Percentiles rank a stretch among this genome's conserved stretches.
Evolutionary conservation across 2,113 vertebrate species (phyloP).

Genomic region (Phodopus roborovskii): DNA sequence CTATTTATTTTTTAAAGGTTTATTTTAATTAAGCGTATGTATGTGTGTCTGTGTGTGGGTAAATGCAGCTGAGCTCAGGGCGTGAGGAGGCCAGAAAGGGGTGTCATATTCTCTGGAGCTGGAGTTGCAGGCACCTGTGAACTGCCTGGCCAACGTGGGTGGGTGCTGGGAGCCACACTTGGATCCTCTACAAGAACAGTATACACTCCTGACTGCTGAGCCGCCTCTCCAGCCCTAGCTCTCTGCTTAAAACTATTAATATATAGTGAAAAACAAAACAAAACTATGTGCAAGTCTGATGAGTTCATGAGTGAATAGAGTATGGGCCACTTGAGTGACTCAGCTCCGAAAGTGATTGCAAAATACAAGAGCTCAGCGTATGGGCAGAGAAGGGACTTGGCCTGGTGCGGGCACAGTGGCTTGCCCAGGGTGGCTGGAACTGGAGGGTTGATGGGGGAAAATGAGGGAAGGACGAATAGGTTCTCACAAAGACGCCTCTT

Average conservation of each 20-base stretch:
- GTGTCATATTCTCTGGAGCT: background rate
- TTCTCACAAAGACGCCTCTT: background rate
- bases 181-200: background rate
- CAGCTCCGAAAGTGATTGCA: background rate
- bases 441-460: too few relatives aligned
- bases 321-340: background rate
- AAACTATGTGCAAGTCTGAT: background rate
- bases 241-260: background rate
- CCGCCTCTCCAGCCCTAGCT: background rate
- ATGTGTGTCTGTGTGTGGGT: background rate
- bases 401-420: too few relatives aligned
- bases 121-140: background rate
- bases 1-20: background rate
- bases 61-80: background rate
- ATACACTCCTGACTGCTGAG: background rate
- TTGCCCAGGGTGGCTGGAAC: background rate
- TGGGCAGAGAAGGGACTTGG: background rate
- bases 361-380: background rate
- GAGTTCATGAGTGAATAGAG: background rate
- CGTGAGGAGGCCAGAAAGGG: background rate
- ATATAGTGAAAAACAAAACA: background rate
- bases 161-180: background rate
- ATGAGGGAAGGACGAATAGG: background rate
- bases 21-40: background rate
- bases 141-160: background rate